These are phyloP conservation scores for Halictus quadricinctus DNA, from an alignment of 2,888 invertebrate species.

Conservation along the genomic window DNA sequence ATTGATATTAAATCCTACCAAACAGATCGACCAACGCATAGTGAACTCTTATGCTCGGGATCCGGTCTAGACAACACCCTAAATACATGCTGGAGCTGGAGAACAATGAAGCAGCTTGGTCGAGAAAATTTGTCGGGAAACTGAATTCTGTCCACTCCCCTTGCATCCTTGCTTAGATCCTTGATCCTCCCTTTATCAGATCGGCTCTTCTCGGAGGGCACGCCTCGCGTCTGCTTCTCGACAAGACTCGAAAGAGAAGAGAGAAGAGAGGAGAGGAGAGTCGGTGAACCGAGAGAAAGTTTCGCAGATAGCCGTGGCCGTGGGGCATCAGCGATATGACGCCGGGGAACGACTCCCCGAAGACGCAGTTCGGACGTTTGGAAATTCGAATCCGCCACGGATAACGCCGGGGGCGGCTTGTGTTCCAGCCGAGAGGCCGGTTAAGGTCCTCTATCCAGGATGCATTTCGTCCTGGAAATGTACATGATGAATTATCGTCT, in stretches of 20 bases:
- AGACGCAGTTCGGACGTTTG: constrained; percentile 39
- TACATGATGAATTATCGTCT: background rate
- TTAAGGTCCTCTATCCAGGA: background rate
- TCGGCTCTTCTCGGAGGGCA: background rate
- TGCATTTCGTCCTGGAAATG: background rate
- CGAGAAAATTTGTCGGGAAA: background rate
- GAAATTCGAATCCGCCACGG: constrained; percentile 43
- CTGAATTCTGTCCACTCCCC: background rate
- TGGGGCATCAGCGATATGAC: constrained; percentile 40
- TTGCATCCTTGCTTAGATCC: background rate
- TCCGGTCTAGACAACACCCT: background rate
- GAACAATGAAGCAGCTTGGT: constrained; percentile 1
- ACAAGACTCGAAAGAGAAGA: background rate
- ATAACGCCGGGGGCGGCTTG: constrained; percentile 6
- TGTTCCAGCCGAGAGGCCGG: constrained; percentile 4
- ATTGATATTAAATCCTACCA: background rate
- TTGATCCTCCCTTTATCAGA: constrained; percentile 9
- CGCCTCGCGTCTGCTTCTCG: background rate
- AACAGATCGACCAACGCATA: background rate
- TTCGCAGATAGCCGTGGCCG: constrained; percentile 40
- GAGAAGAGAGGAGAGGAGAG: background rate
- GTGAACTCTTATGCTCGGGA: background rate
- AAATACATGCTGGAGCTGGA: background rate
- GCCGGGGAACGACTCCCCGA: constrained; percentile 45
- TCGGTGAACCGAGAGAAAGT: constrained; percentile 29